Percentiles rank a stretch among this genome's conserved stretches.
phyloP scores from a whole-genome alignment of 2,113 vertebrate genomes.

The Albula goreensis region DNA sequence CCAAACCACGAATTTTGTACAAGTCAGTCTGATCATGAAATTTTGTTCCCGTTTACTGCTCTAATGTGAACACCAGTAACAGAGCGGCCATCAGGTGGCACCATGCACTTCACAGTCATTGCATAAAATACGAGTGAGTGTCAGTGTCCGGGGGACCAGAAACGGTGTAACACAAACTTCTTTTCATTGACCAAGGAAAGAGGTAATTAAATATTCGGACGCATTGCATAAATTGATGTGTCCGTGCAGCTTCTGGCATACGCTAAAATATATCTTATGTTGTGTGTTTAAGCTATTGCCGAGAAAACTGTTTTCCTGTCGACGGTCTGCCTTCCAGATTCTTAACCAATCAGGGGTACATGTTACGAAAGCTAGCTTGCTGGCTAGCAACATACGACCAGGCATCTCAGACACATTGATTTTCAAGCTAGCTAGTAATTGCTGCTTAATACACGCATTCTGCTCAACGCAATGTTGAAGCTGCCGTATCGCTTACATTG shows the following conservation, averaged over 20 bases:
- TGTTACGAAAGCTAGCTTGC: background rate
- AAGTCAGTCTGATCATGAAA: no score
- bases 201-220: background rate
- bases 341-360: background rate
- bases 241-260: background rate
- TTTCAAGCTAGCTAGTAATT: background rate
- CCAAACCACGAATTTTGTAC: no score
- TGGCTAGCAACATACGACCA: background rate
- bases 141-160: slow-evolving; percentile 22
- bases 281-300: background rate
- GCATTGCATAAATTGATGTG: background rate
- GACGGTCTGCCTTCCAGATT: background rate
- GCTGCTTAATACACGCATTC: no score
- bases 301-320: no score
- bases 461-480: background rate
- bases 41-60: background rate
- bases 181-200: background rate
- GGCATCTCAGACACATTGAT: background rate
- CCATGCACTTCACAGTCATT: background rate
- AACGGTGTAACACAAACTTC: slow-evolving; percentile 19
- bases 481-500: background rate
- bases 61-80: background rate
- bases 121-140: background rate
- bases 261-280: background rate
- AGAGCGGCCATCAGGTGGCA: background rate